Percentiles rank a stretch among this genome's conserved stretches.
phyloP scores from a whole-genome alignment of 1,140 invertebrate species.

The Drosophila sulfurigaster region DNA sequence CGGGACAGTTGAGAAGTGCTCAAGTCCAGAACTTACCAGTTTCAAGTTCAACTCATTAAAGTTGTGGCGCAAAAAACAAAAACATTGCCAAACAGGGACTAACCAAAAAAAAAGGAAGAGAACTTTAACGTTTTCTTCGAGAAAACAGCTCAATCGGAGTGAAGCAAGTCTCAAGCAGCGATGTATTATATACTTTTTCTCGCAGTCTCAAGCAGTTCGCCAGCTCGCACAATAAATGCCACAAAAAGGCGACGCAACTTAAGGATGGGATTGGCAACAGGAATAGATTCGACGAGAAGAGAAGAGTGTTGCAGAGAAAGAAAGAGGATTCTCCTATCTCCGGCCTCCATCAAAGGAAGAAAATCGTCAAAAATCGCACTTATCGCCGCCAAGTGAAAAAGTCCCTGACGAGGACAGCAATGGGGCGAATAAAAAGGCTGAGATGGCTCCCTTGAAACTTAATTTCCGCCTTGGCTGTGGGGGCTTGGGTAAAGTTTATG shows the following conservation, averaged over 20 bases:
- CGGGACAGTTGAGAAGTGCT: constrained; percentile 37
- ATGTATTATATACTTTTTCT: constrained; percentile 51
- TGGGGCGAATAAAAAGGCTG: constrained; percentile 6
- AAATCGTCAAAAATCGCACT: constrained; percentile 83
- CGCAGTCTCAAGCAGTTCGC: constrained; percentile 38
- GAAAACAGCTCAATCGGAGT: constrained; percentile 56
- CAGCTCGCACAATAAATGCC: constrained; percentile 64
- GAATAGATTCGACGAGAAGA: not conserved
- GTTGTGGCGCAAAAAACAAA: constrained; percentile 42
- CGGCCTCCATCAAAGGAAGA: constrained; percentile 62
- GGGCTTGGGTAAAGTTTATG: constrained; percentile 65
- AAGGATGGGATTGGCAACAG: not conserved
- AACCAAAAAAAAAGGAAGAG: constrained; percentile 18
- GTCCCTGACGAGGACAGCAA: constrained; percentile 37
- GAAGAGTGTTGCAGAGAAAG: not conserved
- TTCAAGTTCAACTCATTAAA: constrained; percentile 69
- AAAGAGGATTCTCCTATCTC: constrained; percentile 35
- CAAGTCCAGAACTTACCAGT: constrained; percentile 42
- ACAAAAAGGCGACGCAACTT: constrained; percentile 44
- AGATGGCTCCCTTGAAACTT: constrained; percentile 62
- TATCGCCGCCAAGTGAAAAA: constrained; percentile 65
- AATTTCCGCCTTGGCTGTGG: constrained; percentile 71
- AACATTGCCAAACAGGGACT: constrained; percentile 28
- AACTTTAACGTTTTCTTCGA: constrained; percentile 42
- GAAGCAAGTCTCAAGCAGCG: constrained; percentile 60